Conservation (phyloP, 2,888 invertebrate genomes). For the Tetragnatha montana region DNA sequence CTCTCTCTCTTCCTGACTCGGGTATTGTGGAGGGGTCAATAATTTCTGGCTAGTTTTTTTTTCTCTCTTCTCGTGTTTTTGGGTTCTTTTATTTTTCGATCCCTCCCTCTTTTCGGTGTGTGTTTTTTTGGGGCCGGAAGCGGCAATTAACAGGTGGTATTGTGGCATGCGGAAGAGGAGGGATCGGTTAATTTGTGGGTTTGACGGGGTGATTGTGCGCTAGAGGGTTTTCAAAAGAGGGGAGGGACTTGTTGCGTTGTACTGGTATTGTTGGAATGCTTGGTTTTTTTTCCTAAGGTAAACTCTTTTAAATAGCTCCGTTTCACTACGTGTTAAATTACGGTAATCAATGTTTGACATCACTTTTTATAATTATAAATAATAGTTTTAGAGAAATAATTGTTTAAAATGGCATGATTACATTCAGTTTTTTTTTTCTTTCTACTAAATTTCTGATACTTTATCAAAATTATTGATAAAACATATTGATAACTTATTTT, state of each 20-base stretch:
- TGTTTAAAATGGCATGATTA: no score
- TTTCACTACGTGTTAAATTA: no score
- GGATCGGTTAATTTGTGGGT: slow-evolving; percentile 2
- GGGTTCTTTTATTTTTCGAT: slow-evolving; percentile 7
- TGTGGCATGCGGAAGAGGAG: slow-evolving; percentile 25
- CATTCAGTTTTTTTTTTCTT: no score
- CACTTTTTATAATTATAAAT: no score
- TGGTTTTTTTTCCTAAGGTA: background rate
- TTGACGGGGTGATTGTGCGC: slow-evolving; percentile 4
- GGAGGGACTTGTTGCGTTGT: background rate
- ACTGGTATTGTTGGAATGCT: background rate
- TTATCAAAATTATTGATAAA: no score
- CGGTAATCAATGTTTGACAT: no score
- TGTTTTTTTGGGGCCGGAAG: slow-evolving; percentile 18
- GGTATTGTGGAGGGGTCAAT: slow-evolving; percentile 29
- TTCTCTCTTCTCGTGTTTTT: background rate
- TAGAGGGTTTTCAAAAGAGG: background rate
- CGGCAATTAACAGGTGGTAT: slow-evolving; percentile 35
- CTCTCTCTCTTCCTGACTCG: slow-evolving; percentile 2
- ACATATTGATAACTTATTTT: no score
- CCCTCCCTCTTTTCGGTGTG: slow-evolving; percentile 8
- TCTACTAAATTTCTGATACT: no score
- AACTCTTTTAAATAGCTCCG: no score
- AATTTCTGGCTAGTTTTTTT: background rate
- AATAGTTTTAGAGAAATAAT: no score